Evolutionary conservation across 2,888 invertebrate species (phyloP), one percentile per base, ranked within the genome.

Genomic region (Parasteatoda lunata): DNA sequence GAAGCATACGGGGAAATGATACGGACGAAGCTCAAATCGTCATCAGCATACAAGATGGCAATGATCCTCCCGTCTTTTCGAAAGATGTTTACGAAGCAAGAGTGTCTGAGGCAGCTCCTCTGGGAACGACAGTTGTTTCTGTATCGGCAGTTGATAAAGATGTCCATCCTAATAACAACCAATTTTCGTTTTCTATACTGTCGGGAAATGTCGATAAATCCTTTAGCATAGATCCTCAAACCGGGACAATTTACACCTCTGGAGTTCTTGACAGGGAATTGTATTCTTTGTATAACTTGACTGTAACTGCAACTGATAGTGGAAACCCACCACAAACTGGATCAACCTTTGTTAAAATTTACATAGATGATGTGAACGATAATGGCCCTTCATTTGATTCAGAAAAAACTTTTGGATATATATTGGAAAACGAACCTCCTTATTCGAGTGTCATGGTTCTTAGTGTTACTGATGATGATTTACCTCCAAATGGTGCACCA

Each of bases 1-100:
- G 98, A 13, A 96, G 97, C 30, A 97, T 98, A 90, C 94, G 95
- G 65, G 98, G 98, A 4, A 97, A 98, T 91, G 98, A 98, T 91
- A 98, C 97, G 0, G 98, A 97, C 91, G 97, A 97, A 92, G 98
- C 98, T 4, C 97, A 97, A 92, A 96, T 98, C 0, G 96, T 97
- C 73, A 95, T 98, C 89, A 96, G 96, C 0, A 96, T 98, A 89
- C 97, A 97, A 93, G 98, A 98, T 92, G 98, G 98, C 45, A 98
- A 98, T 91, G 98, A 98, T 93, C 97, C 98, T 0, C 98, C 98
- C 0, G 96, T 97, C 91, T 98, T 98, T 91, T 85, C 84, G 3
- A 94, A 95, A 90, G 94, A 93, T 75, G 91, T 94, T 45, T 98
- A 98, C 91, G 95, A 96, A 90, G 94, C 96, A 0, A 94, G 94